Base-by-base conservation (phyloP, 2,113 vertebrate species). In the Melanerpes formicivorus region DNA sequence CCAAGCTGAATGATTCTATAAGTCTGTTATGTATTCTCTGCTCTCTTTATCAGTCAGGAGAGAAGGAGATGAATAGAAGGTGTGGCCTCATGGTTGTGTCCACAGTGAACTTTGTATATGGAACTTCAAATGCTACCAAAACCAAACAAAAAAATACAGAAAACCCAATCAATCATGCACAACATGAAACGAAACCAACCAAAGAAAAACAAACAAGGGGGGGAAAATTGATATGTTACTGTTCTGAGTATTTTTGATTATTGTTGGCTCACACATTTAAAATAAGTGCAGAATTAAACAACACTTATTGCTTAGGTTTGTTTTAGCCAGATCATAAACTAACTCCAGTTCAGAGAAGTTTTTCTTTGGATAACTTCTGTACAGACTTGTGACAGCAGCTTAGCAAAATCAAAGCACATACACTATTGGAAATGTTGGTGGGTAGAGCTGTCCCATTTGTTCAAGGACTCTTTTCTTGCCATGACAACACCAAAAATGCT, bases 61-160 rank as follows among this genome's bases (percentile, higher is more conserved):
- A 9, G 78, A 14, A 44, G 42, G 5, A 44, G 42, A 44, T 44
- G 22, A 60, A 25, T 2, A 84, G 70, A 23, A 60, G 1, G 1
- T 72, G 14, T 1, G 14, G 16, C 7, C 7, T 80, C 0, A 0
- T 74, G 12, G 25, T 42, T 58, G 18, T 67, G 8, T 87, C 26
- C 26, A 44, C 13, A n/a, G 0, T 40, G 63, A 81, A 62, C 8
- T 23, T 88, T 54, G 10, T 25, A 9, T 6, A 11, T 34, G 14
- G 14, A 90, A 54, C 6, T 79, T 69, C 9, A 46, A 11, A 58
- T 25, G 3, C 10, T 81, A 62, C 46, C 18, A 55, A 86, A 88
- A 65, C 0, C 4, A 56, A 27, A 58, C 17, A 30, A 58, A 30
- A 30, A 30, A 30, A 30, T 29, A 27, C 56, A 58, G 17, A 30